phyloP scores from a whole-genome alignment of 2,797 vertebrate species.

The Acanthis flammea region DNA sequence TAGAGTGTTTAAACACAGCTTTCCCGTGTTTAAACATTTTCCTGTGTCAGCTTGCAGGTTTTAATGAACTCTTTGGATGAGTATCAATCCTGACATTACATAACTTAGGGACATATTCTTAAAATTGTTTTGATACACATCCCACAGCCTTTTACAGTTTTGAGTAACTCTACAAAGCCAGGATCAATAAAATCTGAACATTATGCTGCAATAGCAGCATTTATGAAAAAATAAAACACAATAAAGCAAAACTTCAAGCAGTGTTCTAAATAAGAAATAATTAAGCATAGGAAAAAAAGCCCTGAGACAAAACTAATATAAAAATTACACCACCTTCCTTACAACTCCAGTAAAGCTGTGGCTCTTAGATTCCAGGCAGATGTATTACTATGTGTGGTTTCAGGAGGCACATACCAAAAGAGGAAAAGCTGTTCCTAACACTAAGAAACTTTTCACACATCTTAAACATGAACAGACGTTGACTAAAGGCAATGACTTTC shows the following conservation, averaged over 20 bases:
- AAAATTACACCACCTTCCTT: conserved; percentile 34
- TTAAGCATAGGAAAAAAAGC: neutral
- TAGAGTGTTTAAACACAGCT: neutral
- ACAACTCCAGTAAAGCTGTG: conserved; percentile 3
- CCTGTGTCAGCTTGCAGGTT: neutral
- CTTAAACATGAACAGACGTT: conserved; percentile 31
- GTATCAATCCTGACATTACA: neutral
- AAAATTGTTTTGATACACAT: neutral
- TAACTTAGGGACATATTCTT: neutral
- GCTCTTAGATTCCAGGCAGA: neutral
- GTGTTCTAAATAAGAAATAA: conserved; percentile 42
- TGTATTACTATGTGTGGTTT: neutral
- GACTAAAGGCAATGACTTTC: neutral
- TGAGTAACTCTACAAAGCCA: neutral
- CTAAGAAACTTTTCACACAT: conserved; percentile 45
- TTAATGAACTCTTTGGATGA: neutral
- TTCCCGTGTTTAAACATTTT: neutral
- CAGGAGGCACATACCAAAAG: neutral
- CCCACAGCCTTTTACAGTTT: neutral
- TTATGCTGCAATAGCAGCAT: neutral
- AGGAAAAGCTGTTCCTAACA: conserved; percentile 43
- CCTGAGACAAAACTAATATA: conserved; percentile 31
- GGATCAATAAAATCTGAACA: neutral
- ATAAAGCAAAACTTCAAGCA: neutral
- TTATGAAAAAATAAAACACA: conserved; percentile 35